Evolutionary conservation across 2,797 vertebrate genomes (phyloP), one percentile per base, ranked within the genome.

Genomic region (Botia almorhae): DNA sequence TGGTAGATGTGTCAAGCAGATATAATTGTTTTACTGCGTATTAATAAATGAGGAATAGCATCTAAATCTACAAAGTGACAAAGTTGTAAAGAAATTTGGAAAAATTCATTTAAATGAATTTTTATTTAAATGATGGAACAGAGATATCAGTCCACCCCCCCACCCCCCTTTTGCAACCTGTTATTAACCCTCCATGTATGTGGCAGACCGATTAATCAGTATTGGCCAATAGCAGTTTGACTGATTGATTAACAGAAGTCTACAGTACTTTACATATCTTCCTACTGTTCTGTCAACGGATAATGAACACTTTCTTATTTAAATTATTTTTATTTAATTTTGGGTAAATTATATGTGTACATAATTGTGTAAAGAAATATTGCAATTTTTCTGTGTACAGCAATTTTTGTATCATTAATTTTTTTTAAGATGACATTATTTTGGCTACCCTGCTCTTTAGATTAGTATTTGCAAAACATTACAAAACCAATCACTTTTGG

Each of bases 21-120:
- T 7, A 21, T 1, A n/a, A 29, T 2, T 29, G 29, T 23, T 23
- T 29, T 58, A 11, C 3, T 29, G 16, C 13, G 29, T 14, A 29
- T 16, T n/a, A n/a, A n/a, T 7, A 14, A 7, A 61, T 53, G 7
- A 53, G 51, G 16, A 53, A 53, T 53, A 90, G 90, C 90, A 91
- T 92, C 91, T 92, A 90, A 91, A 90, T 89, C 89, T 87, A 89
- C 88, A 87, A n/a, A n/a, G n/a, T n/a, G n/a, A n/a, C n/a, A n/a
- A n/a, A n/a, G n/a, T n/a, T n/a, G n/a, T n/a, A n/a, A n/a, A n/a
- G n/a, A n/a, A n/a, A n/a, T n/a, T n/a, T 92, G 90, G 88, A 69
- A 48, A 86, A 90, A 6, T 26, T 10, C 4, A 23, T 60, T 26
- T 60, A 4, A 3, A 12, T 60, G 23, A n/a, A n/a, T n/a, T n/a